Conservation (phyloP, 2,797 vertebrate species). For the Coluber constrictor region DNA sequence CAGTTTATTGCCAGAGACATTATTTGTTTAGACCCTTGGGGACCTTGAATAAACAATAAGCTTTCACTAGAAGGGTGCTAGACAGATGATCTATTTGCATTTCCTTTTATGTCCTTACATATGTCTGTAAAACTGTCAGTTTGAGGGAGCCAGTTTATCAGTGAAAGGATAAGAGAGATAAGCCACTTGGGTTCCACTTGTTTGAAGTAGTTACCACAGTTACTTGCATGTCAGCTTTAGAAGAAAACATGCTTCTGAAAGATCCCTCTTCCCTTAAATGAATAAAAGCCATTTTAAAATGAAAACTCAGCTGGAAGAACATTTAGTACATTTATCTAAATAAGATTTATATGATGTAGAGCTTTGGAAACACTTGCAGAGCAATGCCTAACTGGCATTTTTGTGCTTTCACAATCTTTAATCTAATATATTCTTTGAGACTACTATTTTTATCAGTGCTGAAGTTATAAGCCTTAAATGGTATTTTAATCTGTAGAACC, state of each 20-base stretch:
- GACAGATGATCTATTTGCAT: conserved; percentile 73
- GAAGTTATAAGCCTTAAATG: conserved; percentile 15
- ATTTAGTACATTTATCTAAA: conserved; percentile 28
- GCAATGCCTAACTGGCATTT: background rate
- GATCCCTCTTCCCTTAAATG: conserved; percentile 29
- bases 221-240: conserved; percentile 60
- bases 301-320: background rate
- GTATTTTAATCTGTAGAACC: background rate
- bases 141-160: conserved; percentile 82
- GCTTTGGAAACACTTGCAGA: conserved; percentile 3
- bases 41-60: conserved; percentile 69
- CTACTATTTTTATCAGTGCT: conserved; percentile 33
- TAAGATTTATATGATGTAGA: conserved; percentile 9
- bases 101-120: conserved; percentile 78
- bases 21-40: conserved; percentile 68
- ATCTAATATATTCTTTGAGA: conserved; percentile 38
- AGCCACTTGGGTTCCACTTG: conserved; percentile 84
- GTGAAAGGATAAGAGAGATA: conserved; percentile 81
- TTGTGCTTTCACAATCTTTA: conserved; percentile 29
- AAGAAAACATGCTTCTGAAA: conserved; percentile 62
- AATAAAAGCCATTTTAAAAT: conserved; percentile 1
- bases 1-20: conserved; percentile 63
- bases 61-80: conserved; percentile 68
- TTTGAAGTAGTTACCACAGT: conserved; percentile 86
- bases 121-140: conserved; percentile 76